Conservation (phyloP, 2,888 invertebrate genomes). For the Stenichneumon culpator region DNA sequence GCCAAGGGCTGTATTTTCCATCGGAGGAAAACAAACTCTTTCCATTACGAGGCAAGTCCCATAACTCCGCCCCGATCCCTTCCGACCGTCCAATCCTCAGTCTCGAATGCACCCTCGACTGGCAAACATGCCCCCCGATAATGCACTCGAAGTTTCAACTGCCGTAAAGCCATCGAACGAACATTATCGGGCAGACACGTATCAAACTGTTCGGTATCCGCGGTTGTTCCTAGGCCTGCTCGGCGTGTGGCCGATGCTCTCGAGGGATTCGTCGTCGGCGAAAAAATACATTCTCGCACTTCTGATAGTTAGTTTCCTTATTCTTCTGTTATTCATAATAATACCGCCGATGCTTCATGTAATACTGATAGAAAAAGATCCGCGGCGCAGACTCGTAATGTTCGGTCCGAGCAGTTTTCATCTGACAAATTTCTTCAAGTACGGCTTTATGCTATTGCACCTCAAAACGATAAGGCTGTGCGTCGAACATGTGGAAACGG, state of each 20-base stretch:
- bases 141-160: not conserved
- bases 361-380: not conserved
- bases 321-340: not conserved
- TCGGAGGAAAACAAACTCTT: too few relatives aligned
- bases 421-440: constrained; percentile 47
- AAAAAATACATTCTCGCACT: not conserved
- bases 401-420: constrained; percentile 50
- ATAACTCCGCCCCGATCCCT: not conserved
- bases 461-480: constrained; percentile 57
- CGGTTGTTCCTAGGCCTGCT: constrained; percentile 40
- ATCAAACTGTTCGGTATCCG: constrained; percentile 29
- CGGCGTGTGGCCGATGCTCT: constrained; percentile 56
- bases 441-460: constrained; percentile 28
- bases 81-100: not conserved
- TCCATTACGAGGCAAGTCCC: not conserved
- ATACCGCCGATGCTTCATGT: not conserved
- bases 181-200: constrained; percentile 22
- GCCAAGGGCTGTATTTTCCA: too few relatives aligned
- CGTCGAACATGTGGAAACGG: constrained; percentile 8
- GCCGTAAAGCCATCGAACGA: not conserved
- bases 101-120: not conserved
- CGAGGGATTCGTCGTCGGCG: not conserved
- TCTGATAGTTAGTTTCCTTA: not conserved
- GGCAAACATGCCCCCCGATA: not conserved
- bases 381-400: constrained; percentile 29